Conservation (phyloP, 2,113 vertebrate genomes). For the Ochotona curzoniae region DNA sequence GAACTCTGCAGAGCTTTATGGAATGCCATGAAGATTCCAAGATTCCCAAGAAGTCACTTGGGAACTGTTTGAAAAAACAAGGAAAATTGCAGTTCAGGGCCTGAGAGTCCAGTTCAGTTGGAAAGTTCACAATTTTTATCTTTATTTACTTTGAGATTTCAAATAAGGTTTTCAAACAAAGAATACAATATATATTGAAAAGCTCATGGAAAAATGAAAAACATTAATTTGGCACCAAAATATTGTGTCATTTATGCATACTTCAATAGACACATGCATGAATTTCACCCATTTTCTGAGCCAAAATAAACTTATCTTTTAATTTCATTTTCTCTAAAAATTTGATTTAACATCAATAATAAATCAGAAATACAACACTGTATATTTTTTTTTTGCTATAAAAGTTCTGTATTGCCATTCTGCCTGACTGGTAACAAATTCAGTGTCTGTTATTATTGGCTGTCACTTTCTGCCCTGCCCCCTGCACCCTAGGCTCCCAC, state of each 20-base stretch:
- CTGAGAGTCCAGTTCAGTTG: background rate
- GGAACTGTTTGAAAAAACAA: background rate
- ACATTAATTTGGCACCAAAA: no score
- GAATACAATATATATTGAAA: no score
- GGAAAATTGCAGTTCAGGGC: background rate
- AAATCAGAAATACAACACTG: background rate
- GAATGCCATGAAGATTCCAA: no score
- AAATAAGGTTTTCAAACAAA: conserved; percentile 8
- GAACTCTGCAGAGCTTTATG: background rate
- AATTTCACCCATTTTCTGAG: no score
- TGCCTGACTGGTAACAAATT: background rate
- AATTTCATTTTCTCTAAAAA: no score
- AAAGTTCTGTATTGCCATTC: background rate
- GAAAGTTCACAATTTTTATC: background rate
- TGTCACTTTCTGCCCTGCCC: background rate
- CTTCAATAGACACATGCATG: no score
- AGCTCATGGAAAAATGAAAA: no score
- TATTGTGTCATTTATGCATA: no score
- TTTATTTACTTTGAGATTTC: background rate
- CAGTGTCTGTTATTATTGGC: background rate
- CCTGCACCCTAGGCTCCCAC: no score
- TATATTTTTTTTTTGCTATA: background rate
- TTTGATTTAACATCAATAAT: background rate
- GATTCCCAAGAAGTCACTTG: background rate
- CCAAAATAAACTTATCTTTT: no score